Conservation (phyloP, 1,140 invertebrate genomes). For the Drosophila malerkotliana region DNA sequence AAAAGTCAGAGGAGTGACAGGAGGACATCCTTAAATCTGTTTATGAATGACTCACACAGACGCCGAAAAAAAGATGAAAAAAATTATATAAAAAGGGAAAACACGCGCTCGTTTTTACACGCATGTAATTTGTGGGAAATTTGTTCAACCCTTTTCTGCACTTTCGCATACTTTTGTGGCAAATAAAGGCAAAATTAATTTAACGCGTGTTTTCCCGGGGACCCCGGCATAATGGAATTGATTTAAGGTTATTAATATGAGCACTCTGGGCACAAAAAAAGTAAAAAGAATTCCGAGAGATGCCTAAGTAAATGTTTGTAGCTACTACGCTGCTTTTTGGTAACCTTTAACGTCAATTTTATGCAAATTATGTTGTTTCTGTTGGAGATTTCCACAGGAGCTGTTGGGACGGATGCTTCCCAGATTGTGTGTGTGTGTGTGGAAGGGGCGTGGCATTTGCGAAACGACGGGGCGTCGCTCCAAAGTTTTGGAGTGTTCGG, state of each 20-base stretch:
- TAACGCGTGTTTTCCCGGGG: slow-evolving; percentile 76
- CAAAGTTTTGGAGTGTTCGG: slow-evolving; percentile 59
- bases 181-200: slow-evolving; percentile 82
- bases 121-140: slow-evolving; percentile 74
- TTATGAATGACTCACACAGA: slow-evolving; percentile 47
- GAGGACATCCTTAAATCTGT: slow-evolving; percentile 48
- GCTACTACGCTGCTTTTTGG: slow-evolving; percentile 21
- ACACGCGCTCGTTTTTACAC: slow-evolving; percentile 65
- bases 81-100: slow-evolving; percentile 16
- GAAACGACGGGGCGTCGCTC: slow-evolving; percentile 70
- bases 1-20: not conserved
- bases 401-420: slow-evolving; percentile 14
- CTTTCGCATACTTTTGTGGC: slow-evolving; percentile 36
- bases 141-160: slow-evolving; percentile 62
- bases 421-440: slow-evolving; percentile 3
- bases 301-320: slow-evolving; percentile 82
- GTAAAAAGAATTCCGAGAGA: slow-evolving; percentile 28
- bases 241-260: slow-evolving; percentile 83
- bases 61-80: slow-evolving; percentile 18
- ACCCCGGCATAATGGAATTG: slow-evolving; percentile 74
- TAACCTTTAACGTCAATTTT: slow-evolving; percentile 84
- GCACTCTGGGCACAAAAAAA: slow-evolving; percentile 39
- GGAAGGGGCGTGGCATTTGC: slow-evolving; percentile 56
- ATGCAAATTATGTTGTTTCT: slow-evolving; percentile 83
- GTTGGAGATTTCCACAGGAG: slow-evolving; percentile 35